Percentiles rank a stretch among this genome's conserved stretches.
Evolutionary conservation across 1,140 invertebrate species (phyloP).

Genomic region (Aphaenogaster ashmeadi): DNA sequence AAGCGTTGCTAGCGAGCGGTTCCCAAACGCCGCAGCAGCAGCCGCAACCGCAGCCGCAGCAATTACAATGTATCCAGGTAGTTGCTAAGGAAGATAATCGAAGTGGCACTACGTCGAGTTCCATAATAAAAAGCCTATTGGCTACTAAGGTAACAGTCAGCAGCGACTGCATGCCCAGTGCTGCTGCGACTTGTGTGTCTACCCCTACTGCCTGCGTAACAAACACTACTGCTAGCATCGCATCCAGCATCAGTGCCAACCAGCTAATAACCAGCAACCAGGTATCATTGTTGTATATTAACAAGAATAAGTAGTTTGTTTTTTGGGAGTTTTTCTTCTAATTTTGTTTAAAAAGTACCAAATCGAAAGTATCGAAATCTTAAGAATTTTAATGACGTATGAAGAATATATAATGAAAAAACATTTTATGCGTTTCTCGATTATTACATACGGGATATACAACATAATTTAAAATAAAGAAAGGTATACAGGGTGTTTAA

Average conservation of each 20-base stretch:
- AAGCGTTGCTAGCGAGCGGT: conserved; percentile 88
- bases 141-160: conserved; percentile 93
- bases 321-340: conserved; percentile 31
- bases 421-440: not conserved
- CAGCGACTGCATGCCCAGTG: conserved; percentile 89
- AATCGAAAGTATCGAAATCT: not conserved
- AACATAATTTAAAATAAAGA: conserved; percentile 1
- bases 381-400: not conserved
- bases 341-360: conserved; percentile 7
- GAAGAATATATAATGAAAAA: not conserved
- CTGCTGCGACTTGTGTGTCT: conserved; percentile 86
- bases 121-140: conserved; percentile 94
- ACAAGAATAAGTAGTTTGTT: conserved; percentile 73
- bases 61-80: conserved; percentile 81
- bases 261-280: conserved; percentile 87
- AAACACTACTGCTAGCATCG: conserved; percentile 87
- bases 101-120: conserved; percentile 87
- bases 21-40: conserved; percentile 80
- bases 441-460: not conserved
- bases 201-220: conserved; percentile 87
- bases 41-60: conserved; percentile 71
- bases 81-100: conserved; percentile 84
- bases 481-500: too few species aligned
- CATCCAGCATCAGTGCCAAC: conserved; percentile 87
- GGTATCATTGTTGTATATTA: conserved; percentile 85